These are phyloP conservation scores for Polypterus senegalus DNA, from an alignment of 2,113 vertebrate genomes.

Conservation along the genomic window DNA sequence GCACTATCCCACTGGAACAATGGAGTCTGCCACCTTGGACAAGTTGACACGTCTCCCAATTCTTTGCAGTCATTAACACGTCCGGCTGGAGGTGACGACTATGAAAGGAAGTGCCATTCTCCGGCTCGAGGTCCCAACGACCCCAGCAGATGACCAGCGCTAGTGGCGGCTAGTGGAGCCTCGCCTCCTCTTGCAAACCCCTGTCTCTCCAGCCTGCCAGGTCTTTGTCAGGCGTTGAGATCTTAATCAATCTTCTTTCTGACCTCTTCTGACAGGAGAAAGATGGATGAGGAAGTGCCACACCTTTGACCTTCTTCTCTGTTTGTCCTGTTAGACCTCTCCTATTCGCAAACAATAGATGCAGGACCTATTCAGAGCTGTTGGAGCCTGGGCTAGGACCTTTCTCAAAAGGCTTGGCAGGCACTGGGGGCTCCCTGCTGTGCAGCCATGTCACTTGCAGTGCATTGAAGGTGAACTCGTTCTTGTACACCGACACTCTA, in stretches of 20 bases:
- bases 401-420: conserved; percentile 25
- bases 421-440: background rate
- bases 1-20: conserved; percentile 3
- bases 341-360: conserved; percentile 56
- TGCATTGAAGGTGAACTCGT: conserved; percentile 9
- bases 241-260: conserved; percentile 87
- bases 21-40: conserved; percentile 25
- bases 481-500: conserved; percentile 6
- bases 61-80: conserved; percentile 22
- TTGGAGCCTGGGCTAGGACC: conserved; percentile 37
- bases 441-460: conserved; percentile 10
- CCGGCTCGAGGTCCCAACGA: conserved; percentile 21
- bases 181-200: conserved; percentile 20
- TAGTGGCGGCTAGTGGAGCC: conserved; percentile 26
- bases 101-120: conserved; percentile 28
- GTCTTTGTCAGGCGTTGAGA: conserved; percentile 75
- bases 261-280: conserved; percentile 58
- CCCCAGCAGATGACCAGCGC: conserved; percentile 48
- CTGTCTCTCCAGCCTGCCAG: conserved; percentile 39
- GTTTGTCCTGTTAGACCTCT: conserved; percentile 50
- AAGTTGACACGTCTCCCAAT: conserved; percentile 13
- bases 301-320: conserved; percentile 69
- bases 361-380: conserved; percentile 56
- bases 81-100: conserved; percentile 16
- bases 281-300: conserved; percentile 81